Conservation (phyloP, 2,888 invertebrate species). For the Opisthograptis luteolata region DNA sequence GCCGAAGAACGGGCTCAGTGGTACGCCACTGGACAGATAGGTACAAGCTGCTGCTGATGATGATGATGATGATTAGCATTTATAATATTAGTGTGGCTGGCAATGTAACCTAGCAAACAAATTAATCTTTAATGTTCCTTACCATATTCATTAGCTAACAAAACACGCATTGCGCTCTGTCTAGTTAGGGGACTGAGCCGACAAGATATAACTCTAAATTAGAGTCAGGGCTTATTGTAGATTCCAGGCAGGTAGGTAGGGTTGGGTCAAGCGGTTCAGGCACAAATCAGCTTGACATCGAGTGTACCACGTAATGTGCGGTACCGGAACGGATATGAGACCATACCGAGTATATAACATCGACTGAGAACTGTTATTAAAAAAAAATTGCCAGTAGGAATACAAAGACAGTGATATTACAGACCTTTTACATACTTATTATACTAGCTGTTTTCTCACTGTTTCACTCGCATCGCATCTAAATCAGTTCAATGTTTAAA, state of each 20-base stretch:
- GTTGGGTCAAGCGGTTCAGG: slow-evolving; percentile 22
- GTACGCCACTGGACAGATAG: too few species aligned
- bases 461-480: too few species aligned
- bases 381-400: too few species aligned
- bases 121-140: background rate
- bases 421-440: too few species aligned
- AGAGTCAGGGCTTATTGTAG: slow-evolving; percentile 13
- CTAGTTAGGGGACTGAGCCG: slow-evolving; percentile 14
- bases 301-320: slow-evolving; percentile 31
- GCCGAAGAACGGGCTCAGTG: too few species aligned
- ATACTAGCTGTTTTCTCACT: background rate
- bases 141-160: slow-evolving; percentile 15
- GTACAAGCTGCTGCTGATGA: too few species aligned
- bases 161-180: slow-evolving; percentile 19
- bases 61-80: too few species aligned
- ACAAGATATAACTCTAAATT: slow-evolving; percentile 17
- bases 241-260: slow-evolving; percentile 21
- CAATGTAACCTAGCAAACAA: too few species aligned
- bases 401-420: too few species aligned
- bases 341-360: background rate
- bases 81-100: too few species aligned
- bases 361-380: too few species aligned
- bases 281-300: slow-evolving; percentile 45
- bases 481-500: too few species aligned
- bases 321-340: slow-evolving; percentile 30